Evolutionary conservation across 2,888 invertebrate genomes (phyloP), one percentile per base, ranked within the genome.

Genomic region (Drosophila leonis): DNA sequence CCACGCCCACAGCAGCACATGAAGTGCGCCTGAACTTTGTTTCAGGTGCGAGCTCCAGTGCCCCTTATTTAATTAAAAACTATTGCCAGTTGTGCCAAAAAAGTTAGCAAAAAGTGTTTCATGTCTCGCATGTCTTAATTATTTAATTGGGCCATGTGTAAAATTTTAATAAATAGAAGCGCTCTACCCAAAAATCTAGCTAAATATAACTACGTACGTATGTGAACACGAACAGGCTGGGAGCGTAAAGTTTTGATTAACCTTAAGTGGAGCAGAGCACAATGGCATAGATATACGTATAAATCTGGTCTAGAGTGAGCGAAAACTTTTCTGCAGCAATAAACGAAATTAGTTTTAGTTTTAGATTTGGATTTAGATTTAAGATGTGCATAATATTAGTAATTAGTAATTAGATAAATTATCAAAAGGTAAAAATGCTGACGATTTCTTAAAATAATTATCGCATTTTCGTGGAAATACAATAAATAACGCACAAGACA

Each of bases 41-140:
- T 52, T 3, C 63, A 60, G 69, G 62, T 69, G 41, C 33, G 39
- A 57, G n/a, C 49, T 20, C 55, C 63, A 64, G 70, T 73, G 49
- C 78, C 70, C 66, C 78, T 80, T 84, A 87, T 87, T 83, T 83
- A 87, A 83, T 83, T 83, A 87, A 83, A 78, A 83, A 84, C 83
- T 80, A 80, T 80, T 71, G 65, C 56, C 57, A 76, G 67, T 65
- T 64, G 60, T 55, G 69, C 49, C 59, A 54, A 60, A 75, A 79
- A 72, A 75, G 75, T 76, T 73, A 57, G 20, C 56, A 76, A 73
- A 76, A 78, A 51, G 66, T 61, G 65, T 63, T 61, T 20, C 46
- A 15, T 51, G 59, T 41, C 63, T 68, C 62, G 41, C 66, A 70
- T 72, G 72, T 75, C 82, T 83, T 82, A 84, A 83, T 87, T 84